These are phyloP conservation scores for Eupelmus urozonus DNA, from an alignment of 2,888 invertebrate genomes.

Conservation along the genomic window DNA sequence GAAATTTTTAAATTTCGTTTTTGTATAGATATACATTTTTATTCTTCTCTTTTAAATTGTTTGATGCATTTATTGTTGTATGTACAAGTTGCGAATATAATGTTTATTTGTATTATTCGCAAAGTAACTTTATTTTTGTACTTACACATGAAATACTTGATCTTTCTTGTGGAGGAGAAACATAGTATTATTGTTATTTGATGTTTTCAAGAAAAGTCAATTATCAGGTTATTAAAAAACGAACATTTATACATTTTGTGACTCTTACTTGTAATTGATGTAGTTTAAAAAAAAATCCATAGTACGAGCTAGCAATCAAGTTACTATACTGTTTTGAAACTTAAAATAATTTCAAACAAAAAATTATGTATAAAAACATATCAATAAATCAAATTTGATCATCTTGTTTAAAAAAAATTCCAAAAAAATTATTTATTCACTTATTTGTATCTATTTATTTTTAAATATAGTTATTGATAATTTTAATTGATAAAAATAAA, in stretches of 20 bases:
- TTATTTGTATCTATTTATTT: neutral
- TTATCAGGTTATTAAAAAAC: constrained; percentile 50
- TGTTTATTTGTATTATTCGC: neutral
- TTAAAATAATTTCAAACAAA: neutral
- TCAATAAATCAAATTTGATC: too few relatives aligned
- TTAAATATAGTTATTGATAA: neutral
- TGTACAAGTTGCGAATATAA: neutral
- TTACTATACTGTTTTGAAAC: constrained; percentile 20
- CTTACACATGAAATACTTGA: neutral
- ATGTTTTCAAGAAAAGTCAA: constrained; percentile 53
- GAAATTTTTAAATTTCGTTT: constrained; percentile 49
- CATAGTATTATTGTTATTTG: constrained; percentile 22
- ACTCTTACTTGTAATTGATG: constrained; percentile 39
- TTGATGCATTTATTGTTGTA: neutral
- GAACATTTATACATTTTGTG: constrained; percentile 56
- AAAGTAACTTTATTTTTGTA: constrained; percentile 15
- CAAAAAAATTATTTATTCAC: neutral
- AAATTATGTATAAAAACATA: too few relatives aligned
- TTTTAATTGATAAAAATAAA: constrained; percentile 1
- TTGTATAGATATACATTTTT: constrained; percentile 19
- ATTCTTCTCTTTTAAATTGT: constrained; percentile 46
- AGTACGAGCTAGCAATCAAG: constrained; percentile 5
- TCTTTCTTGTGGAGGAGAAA: constrained; percentile 9
- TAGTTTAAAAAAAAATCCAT: constrained; percentile 29
- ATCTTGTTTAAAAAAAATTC: neutral